A percentile compares a stretch with the other conserved stretches of the same genome.
Evolutionary conservation across 2,888 invertebrate species (phyloP).

Genomic region (Cryptus armator): DNA sequence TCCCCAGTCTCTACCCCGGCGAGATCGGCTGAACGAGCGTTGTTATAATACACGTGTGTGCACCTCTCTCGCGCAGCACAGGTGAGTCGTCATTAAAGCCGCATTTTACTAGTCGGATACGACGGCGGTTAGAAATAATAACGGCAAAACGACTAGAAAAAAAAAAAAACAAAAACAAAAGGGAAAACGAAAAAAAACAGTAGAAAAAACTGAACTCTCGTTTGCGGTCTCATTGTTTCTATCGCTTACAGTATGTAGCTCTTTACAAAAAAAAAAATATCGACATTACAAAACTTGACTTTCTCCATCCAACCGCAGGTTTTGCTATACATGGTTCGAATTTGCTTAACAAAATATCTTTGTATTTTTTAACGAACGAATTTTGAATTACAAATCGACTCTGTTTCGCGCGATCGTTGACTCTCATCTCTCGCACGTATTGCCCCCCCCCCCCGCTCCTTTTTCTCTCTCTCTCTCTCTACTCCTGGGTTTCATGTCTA

Average conservation of each 20-base stretch:
- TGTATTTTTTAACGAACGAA: slow-evolving; percentile 43
- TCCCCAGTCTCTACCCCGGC: slow-evolving; percentile 37
- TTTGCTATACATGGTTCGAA: slow-evolving; percentile 36
- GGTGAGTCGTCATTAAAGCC: slow-evolving; percentile 71
- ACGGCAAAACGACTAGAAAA: slow-evolving; percentile 43
- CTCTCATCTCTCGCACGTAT: slow-evolving; percentile 33
- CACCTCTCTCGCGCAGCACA: slow-evolving; percentile 40
- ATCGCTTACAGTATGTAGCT: not conserved
- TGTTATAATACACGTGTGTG: slow-evolving; percentile 58
- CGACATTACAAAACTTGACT: slow-evolving; percentile 4
- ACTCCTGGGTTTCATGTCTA: not conserved
- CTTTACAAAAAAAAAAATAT: not conserved
- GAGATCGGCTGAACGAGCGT: slow-evolving; percentile 67
- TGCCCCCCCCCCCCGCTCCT: not conserved
- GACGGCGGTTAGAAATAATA: slow-evolving; percentile 50
- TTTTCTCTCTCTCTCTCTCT: too few species aligned
- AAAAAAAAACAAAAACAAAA: too few species aligned
- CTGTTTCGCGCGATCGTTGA: slow-evolving; percentile 37
- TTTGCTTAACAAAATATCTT: slow-evolving; percentile 3
- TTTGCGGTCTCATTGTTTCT: not conserved
- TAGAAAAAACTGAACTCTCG: not conserved
- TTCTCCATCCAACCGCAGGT: slow-evolving; percentile 20
- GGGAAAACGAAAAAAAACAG: not conserved
- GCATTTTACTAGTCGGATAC: slow-evolving; percentile 63
- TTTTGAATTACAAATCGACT: slow-evolving; percentile 39